These are phyloP conservation scores for Saccostrea glomerata DNA, from an alignment of 1,140 invertebrate species.

Conservation along the genomic window DNA sequence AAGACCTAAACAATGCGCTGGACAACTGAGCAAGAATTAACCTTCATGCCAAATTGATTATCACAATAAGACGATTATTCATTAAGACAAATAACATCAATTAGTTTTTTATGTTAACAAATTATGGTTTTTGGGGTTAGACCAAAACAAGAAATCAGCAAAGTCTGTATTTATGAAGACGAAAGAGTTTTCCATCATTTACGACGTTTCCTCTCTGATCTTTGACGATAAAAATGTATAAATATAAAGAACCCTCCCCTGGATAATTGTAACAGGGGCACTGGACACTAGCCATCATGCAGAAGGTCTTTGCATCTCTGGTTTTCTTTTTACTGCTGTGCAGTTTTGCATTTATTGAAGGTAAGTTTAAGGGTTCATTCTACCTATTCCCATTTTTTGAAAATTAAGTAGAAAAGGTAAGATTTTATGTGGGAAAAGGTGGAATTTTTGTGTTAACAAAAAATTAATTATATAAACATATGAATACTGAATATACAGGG, in stretches of 20 bases:
- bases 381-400: too few species aligned
- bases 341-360: slow-evolving; percentile 1
- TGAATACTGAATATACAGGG: too few species aligned
- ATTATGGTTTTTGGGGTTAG: not conserved
- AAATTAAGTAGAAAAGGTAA: too few species aligned
- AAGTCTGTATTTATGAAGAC: not conserved
- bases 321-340: not conserved
- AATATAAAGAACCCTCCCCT: not conserved
- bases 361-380: not conserved
- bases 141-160: slow-evolving; percentile 3
- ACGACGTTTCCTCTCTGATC: not conserved
- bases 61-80: not conserved
- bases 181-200: not conserved
- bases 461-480: too few species aligned
- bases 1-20: not conserved
- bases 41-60: slow-evolving; percentile 10
- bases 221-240: not conserved
- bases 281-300: not conserved
- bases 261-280: not conserved
- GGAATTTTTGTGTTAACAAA: too few species aligned
- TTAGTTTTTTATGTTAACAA: slow-evolving; percentile 7
- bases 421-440: too few species aligned
- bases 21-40: not conserved
- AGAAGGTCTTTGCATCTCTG: not conserved
- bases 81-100: slow-evolving; percentile 14